Base-by-base conservation (phyloP, 2,888 invertebrate genomes). In the Mythimna vitellina region DNA sequence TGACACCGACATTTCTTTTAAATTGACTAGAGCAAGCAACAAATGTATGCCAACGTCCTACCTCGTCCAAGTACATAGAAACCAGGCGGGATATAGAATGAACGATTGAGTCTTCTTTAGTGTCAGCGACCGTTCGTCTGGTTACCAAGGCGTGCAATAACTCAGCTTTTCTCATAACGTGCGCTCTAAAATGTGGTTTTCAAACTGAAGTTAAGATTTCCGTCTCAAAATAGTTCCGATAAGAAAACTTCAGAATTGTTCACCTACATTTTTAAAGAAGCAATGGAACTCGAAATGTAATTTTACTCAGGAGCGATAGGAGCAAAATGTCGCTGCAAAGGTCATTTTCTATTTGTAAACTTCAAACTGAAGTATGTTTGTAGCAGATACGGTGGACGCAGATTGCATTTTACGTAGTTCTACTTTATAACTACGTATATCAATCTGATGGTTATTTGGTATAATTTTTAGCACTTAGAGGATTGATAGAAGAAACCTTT, bases 281-380 rank as follows among this genome's bases (percentile, higher is more conserved):
- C 56, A 78, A 57, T 63, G 65, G 42, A 73, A 65, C 49, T 70
- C 69, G 35, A 61, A 81, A 66, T 53, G 64, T 72, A 82, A 83
- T 81, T 64, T 76, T 68, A 76, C 71, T 66, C 72, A 76, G 67
- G 46, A 80, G 70, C 64, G 56, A 65, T 75, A 76, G 67, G 73
- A 83, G 70, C 74, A 82, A 83, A 87, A 86, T 85, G 86, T 86
- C 84, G 66, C 69, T 75, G 82, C 63, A 82, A 82, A 85, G 82
- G 78, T 83, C 79, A 84, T 84, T 86, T 85, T 86, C 84, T 85
- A 84, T 87, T 84, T 84, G 85, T 84, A 82, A 65, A 75, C 75
- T 76, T 72, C 70, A 70, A 78, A 68, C 76, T 83, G 70, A 73
- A 80, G 77, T 83, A 75, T 77, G 76, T 80, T 77, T 73, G 71